Evolutionary conservation across 1,140 invertebrate species (phyloP), one percentile per base, ranked within the genome.

Genomic region (Drosophila oshimai): DNA sequence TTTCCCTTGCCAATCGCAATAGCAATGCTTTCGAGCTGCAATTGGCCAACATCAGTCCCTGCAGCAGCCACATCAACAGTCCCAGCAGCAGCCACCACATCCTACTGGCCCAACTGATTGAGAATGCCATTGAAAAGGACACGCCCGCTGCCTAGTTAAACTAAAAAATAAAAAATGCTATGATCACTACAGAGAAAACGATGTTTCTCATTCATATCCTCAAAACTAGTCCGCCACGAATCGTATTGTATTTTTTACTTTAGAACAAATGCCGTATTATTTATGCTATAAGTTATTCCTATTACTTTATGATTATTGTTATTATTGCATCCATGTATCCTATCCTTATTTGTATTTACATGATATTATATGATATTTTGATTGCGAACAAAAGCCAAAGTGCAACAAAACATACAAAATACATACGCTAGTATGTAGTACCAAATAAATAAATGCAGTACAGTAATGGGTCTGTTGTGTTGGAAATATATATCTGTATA

Each of bases 21-120:
- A 83, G 78, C 57, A 83, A 55, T 55, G 79, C 79, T 29, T 84
- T 83, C 47, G 78, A 83, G 69, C 29, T 57, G 61, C 61, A 61
- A 50, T 49, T 62, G 54, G 51, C 24, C 61, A 55, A 77, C 79
- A 70, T 47, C 51, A 70, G 50, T 22, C 24, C 50, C 41, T 22
- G 28, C 64, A 41, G 15, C 42, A 46, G 39, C 74, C 65, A 71
- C 42, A 78, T 17, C 42, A 73, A 41, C 47, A 71, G 58, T 49
- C 57, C 57, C 34, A 24, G 15, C 68, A 44, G 53, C 37, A 69
- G 15, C 34, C 33, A 50, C 24, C 33, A 28, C 36, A 73, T 24
- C 24, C 33, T 61, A 18, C 33, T 61, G 55, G 55, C 61, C 57
- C 54, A 68, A 24, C 45, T 70, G 13, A 41, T 37, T 37, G 39